These are phyloP conservation scores for Acrobasis repandana DNA, from an alignment of 2,888 invertebrate genomes.

Conservation along the genomic window DNA sequence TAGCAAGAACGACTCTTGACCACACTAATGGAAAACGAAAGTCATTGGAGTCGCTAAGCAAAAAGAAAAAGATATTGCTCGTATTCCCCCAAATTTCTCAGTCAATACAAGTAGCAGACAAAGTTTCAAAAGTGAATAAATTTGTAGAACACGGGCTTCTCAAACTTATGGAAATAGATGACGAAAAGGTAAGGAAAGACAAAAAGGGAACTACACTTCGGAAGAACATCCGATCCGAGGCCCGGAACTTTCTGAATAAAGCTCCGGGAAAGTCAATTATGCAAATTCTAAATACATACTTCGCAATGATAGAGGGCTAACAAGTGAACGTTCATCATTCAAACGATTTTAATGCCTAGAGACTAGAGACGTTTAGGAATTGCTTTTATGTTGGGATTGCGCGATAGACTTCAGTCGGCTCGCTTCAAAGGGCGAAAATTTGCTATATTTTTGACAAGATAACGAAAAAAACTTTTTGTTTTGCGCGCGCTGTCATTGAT, in stretches of 20 bases:
- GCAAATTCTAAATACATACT: conserved; percentile 5
- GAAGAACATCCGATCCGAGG: background rate
- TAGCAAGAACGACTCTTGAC: too few relatives aligned
- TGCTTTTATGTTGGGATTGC: conserved; percentile 41
- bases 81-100: background rate
- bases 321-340: conserved; percentile 13
- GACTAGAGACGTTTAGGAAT: conserved; percentile 47
- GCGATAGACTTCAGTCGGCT: conserved; percentile 39
- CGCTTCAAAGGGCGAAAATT: background rate
- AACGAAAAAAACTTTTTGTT: background rate
- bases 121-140: conserved; percentile 24
- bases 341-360: conserved; percentile 46
- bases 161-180: conserved; percentile 3
- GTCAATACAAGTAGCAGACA: background rate
- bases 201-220: conserved; percentile 8
- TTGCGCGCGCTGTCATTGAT: background rate
- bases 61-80: background rate
- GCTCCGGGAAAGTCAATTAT: conserved; percentile 13
- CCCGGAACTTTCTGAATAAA: conserved; percentile 13
- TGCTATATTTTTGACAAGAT: background rate
- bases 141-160: background rate
- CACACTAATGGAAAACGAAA: too few relatives aligned
- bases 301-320: background rate
- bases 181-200: background rate
- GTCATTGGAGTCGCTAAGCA: background rate